phyloP scores from a whole-genome alignment of 2,113 vertebrate species.

The Bos javanicus region DNA sequence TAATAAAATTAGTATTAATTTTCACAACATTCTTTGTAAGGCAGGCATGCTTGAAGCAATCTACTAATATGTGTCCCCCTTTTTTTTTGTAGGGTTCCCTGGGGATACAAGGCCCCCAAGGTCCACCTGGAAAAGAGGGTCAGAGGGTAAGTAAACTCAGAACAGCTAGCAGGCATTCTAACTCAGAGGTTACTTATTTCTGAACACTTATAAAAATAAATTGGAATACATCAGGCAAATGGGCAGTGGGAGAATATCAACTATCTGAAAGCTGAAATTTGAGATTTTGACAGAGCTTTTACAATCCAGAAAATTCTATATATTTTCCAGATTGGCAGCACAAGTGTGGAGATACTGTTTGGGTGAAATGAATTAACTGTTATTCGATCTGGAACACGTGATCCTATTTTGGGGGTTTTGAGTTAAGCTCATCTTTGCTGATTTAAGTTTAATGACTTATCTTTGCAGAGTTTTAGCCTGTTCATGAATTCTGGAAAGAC shows the following conservation, averaged over 20 bases:
- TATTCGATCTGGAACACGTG: constrained; percentile 31
- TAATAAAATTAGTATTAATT: not conserved
- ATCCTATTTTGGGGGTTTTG: not conserved
- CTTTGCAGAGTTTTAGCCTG: not conserved
- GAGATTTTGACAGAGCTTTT: constrained; percentile 63
- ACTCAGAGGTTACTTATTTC: constrained; percentile 47
- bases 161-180: constrained; percentile 64
- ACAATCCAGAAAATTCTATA: constrained; percentile 47
- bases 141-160: constrained; percentile 94
- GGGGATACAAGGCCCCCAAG: constrained; percentile 86
- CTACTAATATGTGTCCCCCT: constrained; percentile 25
- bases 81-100: constrained; percentile 79
- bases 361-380: not conserved
- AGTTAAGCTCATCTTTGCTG: constrained; percentile 2
- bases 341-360: constrained; percentile 47
- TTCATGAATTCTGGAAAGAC: not conserved
- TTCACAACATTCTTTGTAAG: not conserved
- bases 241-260: constrained; percentile 35
- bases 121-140: constrained; percentile 92
- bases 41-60: constrained; percentile 21
- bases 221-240: constrained; percentile 70
- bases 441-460: not conserved
- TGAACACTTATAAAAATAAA: constrained; percentile 57
- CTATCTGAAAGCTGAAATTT: constrained; percentile 64
- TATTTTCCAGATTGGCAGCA: constrained; percentile 72